Evolutionary conservation across 2,113 vertebrate species (phyloP).

Genomic region (Rhabdornis inornatus): DNA sequence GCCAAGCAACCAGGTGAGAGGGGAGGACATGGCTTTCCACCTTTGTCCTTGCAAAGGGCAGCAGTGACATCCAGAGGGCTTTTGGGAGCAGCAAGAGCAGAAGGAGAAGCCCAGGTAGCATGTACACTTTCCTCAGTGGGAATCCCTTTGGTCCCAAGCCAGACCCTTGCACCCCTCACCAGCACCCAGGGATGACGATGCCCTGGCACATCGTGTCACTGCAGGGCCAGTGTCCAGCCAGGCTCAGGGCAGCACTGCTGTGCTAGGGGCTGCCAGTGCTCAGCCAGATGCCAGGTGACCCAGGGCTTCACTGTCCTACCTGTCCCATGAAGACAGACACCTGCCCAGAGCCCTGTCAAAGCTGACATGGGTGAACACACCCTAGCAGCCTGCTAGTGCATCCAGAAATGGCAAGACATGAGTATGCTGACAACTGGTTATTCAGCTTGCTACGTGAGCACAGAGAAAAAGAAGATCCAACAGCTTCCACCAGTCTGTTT

Average conservation of each 20-base stretch:
- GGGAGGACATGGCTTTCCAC: not conserved
- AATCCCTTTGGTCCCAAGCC: not conserved
- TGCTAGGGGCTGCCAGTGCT: not conserved
- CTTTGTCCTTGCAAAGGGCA: not conserved
- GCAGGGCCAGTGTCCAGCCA: not conserved
- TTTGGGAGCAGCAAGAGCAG: not conserved
- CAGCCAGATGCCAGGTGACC: accelerated
- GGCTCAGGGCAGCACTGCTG: accelerated
- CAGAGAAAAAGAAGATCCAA: not conserved
- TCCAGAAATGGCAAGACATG: accelerated
- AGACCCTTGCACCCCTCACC: too few relatives aligned
- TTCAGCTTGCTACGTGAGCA: not conserved
- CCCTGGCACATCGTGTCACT: accelerated
- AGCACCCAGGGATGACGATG: accelerated
- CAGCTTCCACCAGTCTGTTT: not conserved
- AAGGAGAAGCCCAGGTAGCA: not conserved
- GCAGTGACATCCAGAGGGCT: slow-evolving; percentile 8
- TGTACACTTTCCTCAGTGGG: accelerated
- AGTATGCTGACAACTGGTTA: too few relatives aligned
- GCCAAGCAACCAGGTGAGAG: accelerated
- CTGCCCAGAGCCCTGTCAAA: too few relatives aligned
- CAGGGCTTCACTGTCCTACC: not conserved
- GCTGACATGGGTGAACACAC: accelerated
- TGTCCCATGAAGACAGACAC: not conserved
- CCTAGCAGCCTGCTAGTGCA: accelerated